A percentile compares a stretch with the other conserved stretches of the same genome.
These are phyloP conservation scores for Alfaro cultratus DNA, from an alignment of 2,797 vertebrate species.

Conservation along the genomic window DNA sequence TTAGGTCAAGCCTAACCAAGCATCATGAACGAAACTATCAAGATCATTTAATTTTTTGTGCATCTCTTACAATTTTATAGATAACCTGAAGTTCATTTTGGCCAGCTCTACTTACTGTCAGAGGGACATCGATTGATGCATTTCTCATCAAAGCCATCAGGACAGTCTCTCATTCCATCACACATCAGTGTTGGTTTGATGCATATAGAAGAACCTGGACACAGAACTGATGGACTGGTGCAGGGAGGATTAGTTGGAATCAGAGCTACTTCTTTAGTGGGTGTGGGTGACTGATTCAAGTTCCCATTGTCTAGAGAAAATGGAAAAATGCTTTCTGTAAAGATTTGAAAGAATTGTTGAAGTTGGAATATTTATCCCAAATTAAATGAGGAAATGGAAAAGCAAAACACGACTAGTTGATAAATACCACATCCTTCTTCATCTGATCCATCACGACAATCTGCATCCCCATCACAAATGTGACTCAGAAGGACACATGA, in stretches of 20 bases:
- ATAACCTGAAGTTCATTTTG: background rate
- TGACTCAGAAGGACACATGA: background rate
- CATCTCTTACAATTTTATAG: background rate
- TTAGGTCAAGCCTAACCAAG: background rate
- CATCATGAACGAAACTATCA: background rate
- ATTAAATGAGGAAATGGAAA: background rate
- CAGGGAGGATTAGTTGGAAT: conserved; percentile 44
- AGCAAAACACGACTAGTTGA: background rate
- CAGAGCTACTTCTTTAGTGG: background rate
- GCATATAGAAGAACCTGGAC: conserved; percentile 76
- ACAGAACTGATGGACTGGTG: conserved; percentile 77
- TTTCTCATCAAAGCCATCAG: conserved; percentile 86
- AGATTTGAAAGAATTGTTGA: conserved; percentile 11
- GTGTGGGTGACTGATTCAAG: background rate
- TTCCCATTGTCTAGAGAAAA: rapidly evolving
- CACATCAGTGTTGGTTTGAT: conserved; percentile 79
- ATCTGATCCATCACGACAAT: conserved; percentile 10
- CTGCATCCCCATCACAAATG: conserved; percentile 2
- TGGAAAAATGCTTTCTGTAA: background rate
- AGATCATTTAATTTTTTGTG: background rate
- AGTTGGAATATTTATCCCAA: background rate
- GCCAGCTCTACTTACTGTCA: conserved; percentile 65
- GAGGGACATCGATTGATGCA: conserved; percentile 76
- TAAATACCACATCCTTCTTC: conserved; percentile 12
- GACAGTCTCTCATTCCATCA: conserved; percentile 84